These are phyloP conservation scores for Gastrophysa polygoni DNA, from an alignment of 2,888 invertebrate species.

Conservation along the genomic window DNA sequence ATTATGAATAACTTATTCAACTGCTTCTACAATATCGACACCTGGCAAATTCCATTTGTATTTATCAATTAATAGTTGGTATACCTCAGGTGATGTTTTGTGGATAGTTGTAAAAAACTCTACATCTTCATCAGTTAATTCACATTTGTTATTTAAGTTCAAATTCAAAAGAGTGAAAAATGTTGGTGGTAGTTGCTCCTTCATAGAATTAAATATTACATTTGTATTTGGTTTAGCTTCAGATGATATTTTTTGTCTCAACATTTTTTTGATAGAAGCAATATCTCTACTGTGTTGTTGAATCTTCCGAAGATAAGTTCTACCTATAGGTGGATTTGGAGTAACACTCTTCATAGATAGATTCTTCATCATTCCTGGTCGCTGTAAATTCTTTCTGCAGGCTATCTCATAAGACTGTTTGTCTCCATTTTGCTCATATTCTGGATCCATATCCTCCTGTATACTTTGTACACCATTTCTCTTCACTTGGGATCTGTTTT, in stretches of 20 bases:
- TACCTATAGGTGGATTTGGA: conserved; percentile 30
- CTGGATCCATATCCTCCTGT: conserved; percentile 5
- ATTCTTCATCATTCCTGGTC: conserved; percentile 15
- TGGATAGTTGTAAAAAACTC: conserved; percentile 51
- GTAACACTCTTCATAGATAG: conserved; percentile 2
- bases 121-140: conserved; percentile 48
- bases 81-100: conserved; percentile 49
- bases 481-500: neutral
- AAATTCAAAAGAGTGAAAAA: conserved; percentile 49
- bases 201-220: conserved; percentile 44
- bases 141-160: conserved; percentile 45
- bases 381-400: conserved; percentile 1
- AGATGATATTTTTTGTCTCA: conserved; percentile 39
- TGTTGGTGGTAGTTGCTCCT: conserved; percentile 47
- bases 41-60: conserved; percentile 53
- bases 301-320: conserved; percentile 48
- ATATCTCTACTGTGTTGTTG: conserved; percentile 52
- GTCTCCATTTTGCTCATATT: conserved; percentile 10
- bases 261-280: conserved; percentile 48
- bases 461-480: conserved; percentile 10
- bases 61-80: conserved; percentile 49
- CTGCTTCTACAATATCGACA: conserved; percentile 40
- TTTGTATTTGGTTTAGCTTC: conserved; percentile 40
- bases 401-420: conserved; percentile 6
- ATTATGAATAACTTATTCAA: conserved; percentile 1